These are phyloP conservation scores for Solenodon paradoxus DNA, from an alignment of 2,113 vertebrate genomes.

Conservation along the genomic window DNA sequence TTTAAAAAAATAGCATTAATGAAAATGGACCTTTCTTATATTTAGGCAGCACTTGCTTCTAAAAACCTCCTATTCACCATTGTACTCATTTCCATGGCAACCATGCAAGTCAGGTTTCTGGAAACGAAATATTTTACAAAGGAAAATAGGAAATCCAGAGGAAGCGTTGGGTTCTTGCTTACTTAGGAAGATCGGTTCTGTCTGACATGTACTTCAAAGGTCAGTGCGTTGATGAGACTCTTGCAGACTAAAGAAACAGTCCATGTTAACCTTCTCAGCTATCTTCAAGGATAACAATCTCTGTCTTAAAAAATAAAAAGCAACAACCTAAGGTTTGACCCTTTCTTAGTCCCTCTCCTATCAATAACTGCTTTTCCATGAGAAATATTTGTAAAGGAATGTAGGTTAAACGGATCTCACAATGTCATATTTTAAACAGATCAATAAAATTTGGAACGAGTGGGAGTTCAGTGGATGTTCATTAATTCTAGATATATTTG, in stretches of 20 bases:
- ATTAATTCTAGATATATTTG: not conserved
- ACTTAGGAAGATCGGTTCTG: not conserved
- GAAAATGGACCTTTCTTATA: not conserved
- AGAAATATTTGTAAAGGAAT: not conserved
- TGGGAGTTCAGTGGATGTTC: not conserved
- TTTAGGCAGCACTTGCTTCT: not conserved
- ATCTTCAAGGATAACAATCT: not conserved
- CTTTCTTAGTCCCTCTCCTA: not conserved
- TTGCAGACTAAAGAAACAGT: not conserved
- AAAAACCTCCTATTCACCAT: slow-evolving; percentile 18
- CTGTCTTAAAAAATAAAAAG: not conserved
- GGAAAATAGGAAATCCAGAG: slow-evolving; percentile 36
- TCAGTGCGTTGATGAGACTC: not conserved
- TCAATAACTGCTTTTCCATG: not conserved
- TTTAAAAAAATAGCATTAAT: not conserved
- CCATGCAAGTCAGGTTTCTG: slow-evolving; percentile 24
- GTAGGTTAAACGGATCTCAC: not conserved
- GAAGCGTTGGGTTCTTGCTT: not conserved
- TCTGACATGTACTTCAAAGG: not conserved
- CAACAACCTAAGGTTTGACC: not conserved
- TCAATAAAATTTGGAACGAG: not conserved
- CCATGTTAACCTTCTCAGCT: not conserved
- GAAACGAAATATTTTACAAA: slow-evolving; percentile 46
- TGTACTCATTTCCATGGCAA: slow-evolving; percentile 62
- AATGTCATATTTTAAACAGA: not conserved